Evolutionary conservation across 2,797 vertebrate species (phyloP), one percentile per base, ranked within the genome.

Genomic region (Amphiprion clarkii): DNA sequence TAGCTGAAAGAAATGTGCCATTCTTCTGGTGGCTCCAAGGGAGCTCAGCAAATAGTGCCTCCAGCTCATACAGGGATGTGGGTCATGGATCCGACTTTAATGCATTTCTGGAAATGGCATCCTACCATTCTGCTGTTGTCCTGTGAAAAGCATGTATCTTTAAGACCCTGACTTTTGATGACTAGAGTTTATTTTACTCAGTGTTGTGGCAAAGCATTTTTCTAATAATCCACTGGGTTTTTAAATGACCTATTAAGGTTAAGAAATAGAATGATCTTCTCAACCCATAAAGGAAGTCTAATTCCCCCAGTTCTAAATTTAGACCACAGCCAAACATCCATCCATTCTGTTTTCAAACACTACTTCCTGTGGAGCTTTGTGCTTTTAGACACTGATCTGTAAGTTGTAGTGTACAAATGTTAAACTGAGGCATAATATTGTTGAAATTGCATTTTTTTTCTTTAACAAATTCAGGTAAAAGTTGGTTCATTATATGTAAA

Each of bases 1-100:
- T 67, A 83, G 73, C 56, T 36, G 56, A 63, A 39, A 78, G 61
- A 81, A 69, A 71, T 71, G 77, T 72, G 55, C 56, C 54, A 54
- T 76, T 80, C 61, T 71, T 77, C 31, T 16, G 39, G 71, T 58
- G 67, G 70, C 71, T 81, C 52, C 23, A 16, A 64, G 68, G 65
- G 68, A 77, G 66, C 21, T 56, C 36, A 36, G 64, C 62, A 60
- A 70, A 77, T 31, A 56, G 23, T 1, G 53, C 46, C 52, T 48
- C 10, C 0, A 52, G 57, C 81, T 51, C 52, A 25, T 4, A 54
- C 57, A 4, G 46, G 55, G 46, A 87, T 67, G 51, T 70, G 67
- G 76, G 68, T 76, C 80, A 64, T 10, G 23, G 25, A 61, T 80
- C 63, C 11, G 7, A 70, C 70, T 57, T 59, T 69, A 68, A 57